Evolutionary conservation across 2,888 invertebrate genomes (phyloP), one percentile per base, ranked within the genome.

Genomic region (Andrena fulva): DNA sequence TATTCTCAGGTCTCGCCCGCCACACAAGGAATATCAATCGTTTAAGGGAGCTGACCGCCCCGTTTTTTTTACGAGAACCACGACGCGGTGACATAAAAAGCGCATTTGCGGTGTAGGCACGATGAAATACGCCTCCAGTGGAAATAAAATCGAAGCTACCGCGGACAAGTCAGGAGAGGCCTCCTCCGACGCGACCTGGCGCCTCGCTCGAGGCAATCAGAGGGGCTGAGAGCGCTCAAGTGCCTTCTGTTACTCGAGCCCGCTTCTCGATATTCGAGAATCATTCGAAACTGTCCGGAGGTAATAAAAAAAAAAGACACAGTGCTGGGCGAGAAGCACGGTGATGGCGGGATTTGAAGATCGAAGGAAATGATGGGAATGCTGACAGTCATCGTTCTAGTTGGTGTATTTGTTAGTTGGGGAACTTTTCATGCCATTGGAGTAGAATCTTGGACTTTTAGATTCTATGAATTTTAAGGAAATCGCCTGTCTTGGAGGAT

Each of bases 11-110:
- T 24, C 42, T 4, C n/a, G 52, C 3, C 20, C 24, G 70, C 67
- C 64, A 5, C 24, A 1, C 24, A 8, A 2, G 62, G 75, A 50
- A 66, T 72, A 86, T 87, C 79, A 87, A 81, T 86, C 81, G 87
- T 85, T 85, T 72, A 87, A 42, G 24, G 64, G n/a, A 29, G 12
- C n/a, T 7, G 71, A 2, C 27, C 56, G 24, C 2, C 60, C 31
- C 75, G 27, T 8, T 50, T 33, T 33, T 62, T 24, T 6, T 29
- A 27, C 48, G 50, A 8, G 8, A 42, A 20, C 8, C 24, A 3
- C n/a, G 24, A 2, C 31, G 42, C 27, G 31, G 20, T 16, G 80
- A 70, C 60, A 71, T 79, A 81, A 87, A 77, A 85, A 78, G 20
- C 24, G 48, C 71, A 77, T 79, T 67, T 77, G 69, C 52, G 33